phyloP scores from a whole-genome alignment of 2,888 invertebrate species.

The Oscheius sp. region DNA sequence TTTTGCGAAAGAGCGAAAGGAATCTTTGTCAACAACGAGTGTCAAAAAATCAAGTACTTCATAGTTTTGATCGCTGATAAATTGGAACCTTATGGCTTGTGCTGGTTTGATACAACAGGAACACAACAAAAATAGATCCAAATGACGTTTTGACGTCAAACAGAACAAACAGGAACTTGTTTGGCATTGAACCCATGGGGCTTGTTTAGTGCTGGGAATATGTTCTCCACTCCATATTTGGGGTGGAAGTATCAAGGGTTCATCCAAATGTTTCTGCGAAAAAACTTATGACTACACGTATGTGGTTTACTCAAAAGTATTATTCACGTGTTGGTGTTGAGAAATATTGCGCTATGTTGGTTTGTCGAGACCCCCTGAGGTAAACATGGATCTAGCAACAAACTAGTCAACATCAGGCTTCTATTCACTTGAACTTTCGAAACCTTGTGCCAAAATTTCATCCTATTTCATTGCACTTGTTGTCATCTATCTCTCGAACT shows the following conservation, averaged over 20 bases:
- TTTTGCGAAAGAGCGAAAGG: too few species aligned
- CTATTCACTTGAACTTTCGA: conserved; percentile 8
- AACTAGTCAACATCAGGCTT: background rate
- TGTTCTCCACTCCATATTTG: background rate
- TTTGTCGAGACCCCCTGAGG: background rate
- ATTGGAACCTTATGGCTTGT: background rate
- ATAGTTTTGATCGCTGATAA: background rate
- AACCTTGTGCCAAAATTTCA: conserved; percentile 2
- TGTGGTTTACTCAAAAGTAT: background rate
- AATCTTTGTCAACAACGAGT: background rate
- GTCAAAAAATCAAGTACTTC: background rate
- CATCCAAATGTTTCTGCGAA: too few species aligned
- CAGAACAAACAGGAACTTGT: background rate
- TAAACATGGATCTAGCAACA: background rate
- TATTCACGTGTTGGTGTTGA: background rate
- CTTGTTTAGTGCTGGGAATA: too few species aligned
- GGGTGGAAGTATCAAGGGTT: background rate
- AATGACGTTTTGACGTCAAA: background rate
- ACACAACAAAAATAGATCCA: background rate
- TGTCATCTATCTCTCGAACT: too few species aligned
- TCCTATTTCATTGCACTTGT: too few species aligned
- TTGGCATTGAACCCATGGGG: too few species aligned
- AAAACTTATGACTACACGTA: conserved; percentile 23
- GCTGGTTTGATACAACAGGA: background rate
- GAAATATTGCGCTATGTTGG: background rate